Conservation (phyloP, 2,888 invertebrate genomes). For the Andricus curvator region DNA sequence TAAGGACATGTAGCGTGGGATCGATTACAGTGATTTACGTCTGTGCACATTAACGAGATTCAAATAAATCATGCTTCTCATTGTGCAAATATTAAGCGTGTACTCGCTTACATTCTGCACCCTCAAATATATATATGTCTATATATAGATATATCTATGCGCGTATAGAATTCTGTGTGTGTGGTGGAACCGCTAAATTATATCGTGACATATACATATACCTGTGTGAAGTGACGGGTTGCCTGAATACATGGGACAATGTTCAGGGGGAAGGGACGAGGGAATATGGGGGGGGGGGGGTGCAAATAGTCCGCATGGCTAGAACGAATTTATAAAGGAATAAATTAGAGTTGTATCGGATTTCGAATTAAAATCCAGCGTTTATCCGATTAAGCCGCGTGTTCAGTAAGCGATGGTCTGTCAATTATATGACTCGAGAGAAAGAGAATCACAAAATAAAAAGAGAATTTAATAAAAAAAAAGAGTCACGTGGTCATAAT, state of each 20-base stretch:
- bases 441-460: background rate
- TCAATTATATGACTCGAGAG: constrained; percentile 23
- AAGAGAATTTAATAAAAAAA: background rate
- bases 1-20: constrained; percentile 10
- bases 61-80: constrained; percentile 54
- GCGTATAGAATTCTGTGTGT: background rate
- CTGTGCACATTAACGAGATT: constrained; percentile 47
- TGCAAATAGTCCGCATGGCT: constrained; percentile 43
- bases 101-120: background rate
- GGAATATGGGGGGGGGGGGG: background rate
- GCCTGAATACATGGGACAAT: constrained; percentile 28
- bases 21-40: constrained; percentile 55
- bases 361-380: constrained; percentile 52
- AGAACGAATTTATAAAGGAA: constrained; percentile 63
- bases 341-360: constrained; percentile 62
- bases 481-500: background rate
- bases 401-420: constrained; percentile 36
- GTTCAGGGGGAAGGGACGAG: constrained; percentile 35
- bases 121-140: background rate
- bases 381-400: constrained; percentile 56
- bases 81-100: constrained; percentile 32
- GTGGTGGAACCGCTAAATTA: constrained; percentile 53
- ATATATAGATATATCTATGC: background rate
- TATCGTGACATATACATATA: constrained; percentile 44
- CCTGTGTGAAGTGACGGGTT: constrained; percentile 18